Evolutionary conservation across 2,888 invertebrate genomes (phyloP).

Genomic region (Scaeva pyrastri): DNA sequence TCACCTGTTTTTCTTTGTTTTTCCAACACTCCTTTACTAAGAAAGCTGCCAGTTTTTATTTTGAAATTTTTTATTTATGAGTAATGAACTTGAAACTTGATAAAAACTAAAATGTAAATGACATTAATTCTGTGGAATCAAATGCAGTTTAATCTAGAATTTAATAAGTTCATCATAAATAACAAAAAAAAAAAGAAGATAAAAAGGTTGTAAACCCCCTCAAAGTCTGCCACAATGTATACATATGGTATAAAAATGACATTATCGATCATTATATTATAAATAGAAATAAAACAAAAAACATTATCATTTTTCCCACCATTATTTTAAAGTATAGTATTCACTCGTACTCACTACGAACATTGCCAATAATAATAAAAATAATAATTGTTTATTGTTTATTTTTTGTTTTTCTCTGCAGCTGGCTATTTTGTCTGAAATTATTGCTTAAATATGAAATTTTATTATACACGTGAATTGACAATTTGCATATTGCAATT

Average conservation of each 20-base stretch:
- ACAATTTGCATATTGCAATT: conserved; percentile 13
- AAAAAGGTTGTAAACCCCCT: conserved; percentile 3
- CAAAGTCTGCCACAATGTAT: not conserved
- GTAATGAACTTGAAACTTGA: not conserved
- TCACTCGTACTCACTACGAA: not conserved
- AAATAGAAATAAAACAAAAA: not conserved
- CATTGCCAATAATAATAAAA: not conserved
- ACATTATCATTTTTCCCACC: conserved; percentile 3
- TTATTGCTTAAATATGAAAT: not conserved
- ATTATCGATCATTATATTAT: not conserved
- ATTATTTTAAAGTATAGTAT: not conserved
- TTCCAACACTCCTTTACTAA: too few relatives aligned
- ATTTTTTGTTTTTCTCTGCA: not conserved
- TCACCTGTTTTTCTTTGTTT: too few relatives aligned
- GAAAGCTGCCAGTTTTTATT: too few relatives aligned
- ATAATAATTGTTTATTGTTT: not conserved
- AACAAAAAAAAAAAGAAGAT: not conserved
- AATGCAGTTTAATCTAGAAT: conserved; percentile 8
- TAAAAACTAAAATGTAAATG: not conserved
- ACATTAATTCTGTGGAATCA: not conserved
- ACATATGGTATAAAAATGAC: too few relatives aligned
- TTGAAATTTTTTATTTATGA: too few relatives aligned
- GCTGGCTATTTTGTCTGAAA: too few relatives aligned
- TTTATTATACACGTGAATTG: conserved; percentile 17
- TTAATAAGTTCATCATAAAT: too few relatives aligned